A percentile compares a stretch with the other conserved stretches of the same genome.
phyloP scores from a whole-genome alignment of 1,140 invertebrate species.

The Diorhabda sublineata region DNA sequence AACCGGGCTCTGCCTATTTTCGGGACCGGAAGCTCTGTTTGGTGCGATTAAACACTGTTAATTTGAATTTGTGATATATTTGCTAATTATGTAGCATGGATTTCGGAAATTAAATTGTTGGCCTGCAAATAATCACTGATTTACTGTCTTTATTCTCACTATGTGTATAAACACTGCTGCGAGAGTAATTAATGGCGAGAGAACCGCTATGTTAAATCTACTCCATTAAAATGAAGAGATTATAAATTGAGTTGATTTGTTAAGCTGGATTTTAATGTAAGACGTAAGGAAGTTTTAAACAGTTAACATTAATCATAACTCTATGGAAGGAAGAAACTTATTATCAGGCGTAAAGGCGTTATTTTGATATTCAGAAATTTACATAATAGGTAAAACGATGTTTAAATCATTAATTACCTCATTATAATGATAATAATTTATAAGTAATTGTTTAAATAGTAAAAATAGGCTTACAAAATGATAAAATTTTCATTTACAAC shows the following conservation, averaged over 20 bases:
- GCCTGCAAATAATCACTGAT: conserved; percentile 29
- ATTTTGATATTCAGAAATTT: too few species aligned
- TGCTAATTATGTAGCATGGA: conserved; percentile 39
- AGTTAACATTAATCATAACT: neutral
- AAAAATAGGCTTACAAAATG: too few species aligned
- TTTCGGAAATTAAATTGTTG: conserved; percentile 40
- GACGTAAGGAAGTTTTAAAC: neutral
- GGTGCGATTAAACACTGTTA: conserved; percentile 29
- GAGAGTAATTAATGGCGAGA: conserved; percentile 21
- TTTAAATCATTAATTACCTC: too few species aligned
- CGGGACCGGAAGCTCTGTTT: conserved; percentile 18
- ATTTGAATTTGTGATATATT: conserved; percentile 42
- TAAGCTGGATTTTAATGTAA: conserved; percentile 2
- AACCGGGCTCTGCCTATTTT: conserved; percentile 22
- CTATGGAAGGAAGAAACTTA: neutral
- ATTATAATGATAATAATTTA: too few species aligned
- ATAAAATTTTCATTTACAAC: too few species aligned
- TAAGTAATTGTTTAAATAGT: too few species aligned
- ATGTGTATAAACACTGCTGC: conserved; percentile 8
- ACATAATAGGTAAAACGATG: too few species aligned
- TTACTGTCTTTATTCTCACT: conserved; percentile 25
- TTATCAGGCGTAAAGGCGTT: neutral
- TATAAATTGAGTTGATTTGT: conserved; percentile 3
- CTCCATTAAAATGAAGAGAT: conserved; percentile 2
- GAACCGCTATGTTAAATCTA: neutral